Evolutionary conservation across 2,888 invertebrate species (phyloP).

Genomic region (Geotrupes spiniger): DNA sequence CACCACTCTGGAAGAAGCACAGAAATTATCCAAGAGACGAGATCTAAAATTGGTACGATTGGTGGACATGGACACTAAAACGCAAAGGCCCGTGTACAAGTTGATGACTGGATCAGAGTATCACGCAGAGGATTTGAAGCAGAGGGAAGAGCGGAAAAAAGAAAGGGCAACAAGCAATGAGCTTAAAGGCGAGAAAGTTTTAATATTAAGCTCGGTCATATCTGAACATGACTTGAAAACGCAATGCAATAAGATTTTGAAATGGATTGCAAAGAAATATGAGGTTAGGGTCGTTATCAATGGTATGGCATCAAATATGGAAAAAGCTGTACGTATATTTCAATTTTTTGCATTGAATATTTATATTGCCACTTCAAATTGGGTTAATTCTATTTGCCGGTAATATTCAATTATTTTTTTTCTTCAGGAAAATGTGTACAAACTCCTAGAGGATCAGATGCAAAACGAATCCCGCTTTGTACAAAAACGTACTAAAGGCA

Average conservation of each 20-base stretch:
- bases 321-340: constrained; percentile 48
- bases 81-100: constrained; percentile 66
- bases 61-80: constrained; percentile 65
- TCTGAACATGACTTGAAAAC: constrained; percentile 65
- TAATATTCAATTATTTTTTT: constrained; percentile 8
- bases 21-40: constrained; percentile 64
- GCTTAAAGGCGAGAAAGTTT: constrained; percentile 62
- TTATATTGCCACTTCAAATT: neutral
- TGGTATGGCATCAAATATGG: constrained; percentile 50
- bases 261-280: constrained; percentile 64
- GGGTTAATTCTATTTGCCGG: no score
- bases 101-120: constrained; percentile 66
- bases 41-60: constrained; percentile 69
- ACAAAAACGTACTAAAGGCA: constrained; percentile 63
- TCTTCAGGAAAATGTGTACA: constrained; percentile 60
- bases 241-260: constrained; percentile 61
- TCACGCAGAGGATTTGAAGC: constrained; percentile 59
- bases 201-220: constrained; percentile 62
- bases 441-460: constrained; percentile 55
- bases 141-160: constrained; percentile 53
- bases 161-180: constrained; percentile 42
- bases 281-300: constrained; percentile 62
- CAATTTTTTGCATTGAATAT: no score
- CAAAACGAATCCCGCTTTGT: constrained; percentile 56
- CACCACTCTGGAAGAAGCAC: constrained; percentile 65